Base-by-base conservation (phyloP, 1,140 invertebrate species). In the Musca domestica region DNA sequence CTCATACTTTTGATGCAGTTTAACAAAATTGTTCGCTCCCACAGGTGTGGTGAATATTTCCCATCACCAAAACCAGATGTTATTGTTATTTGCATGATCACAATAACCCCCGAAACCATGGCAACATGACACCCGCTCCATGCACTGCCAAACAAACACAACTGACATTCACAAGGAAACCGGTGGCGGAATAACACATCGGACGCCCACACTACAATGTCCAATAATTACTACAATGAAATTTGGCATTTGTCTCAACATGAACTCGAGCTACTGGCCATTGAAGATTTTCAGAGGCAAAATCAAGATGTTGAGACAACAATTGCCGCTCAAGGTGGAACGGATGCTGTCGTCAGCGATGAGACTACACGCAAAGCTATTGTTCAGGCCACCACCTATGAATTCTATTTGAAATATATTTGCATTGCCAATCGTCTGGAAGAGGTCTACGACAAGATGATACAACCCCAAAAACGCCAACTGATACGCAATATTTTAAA, bases 401-500 rank as follows among this genome's bases (percentile, higher is more conserved):
- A 80, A 46, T 80, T 80, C 64, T 80, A 80, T 68, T 61, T 81
- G 20, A 89, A 90, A 64, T 98, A 98, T 74, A 91, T 95, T 3
- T 82, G 89, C 15, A 85, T 93, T 0, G 87, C 91, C 12, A 88
- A 92, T 67, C 88, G 88, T 69, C 76, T 98, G 10, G 90, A 94
- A 74, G 82, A 88, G 69, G 92, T 93, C 67, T 94, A 96, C 74
- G 95, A 97, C 77, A 94, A 95, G 83, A 87, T 96, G 66, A 85
- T 96, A 25, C 96, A 98, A 76, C 94, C 95, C 0, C 96, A 98
- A 81, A 98, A 98, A 78, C 83, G 95, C 49, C 75, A 90, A 27
- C 83, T 97, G 3, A 84, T 98, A 0, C 88, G 89, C 54, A 89
- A 91, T 70, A 77, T 95, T 2, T 78, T 98, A 0, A 93, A 96